Conservation (phyloP, 2,797 vertebrate species). For the Diglossa cyanea region DNA sequence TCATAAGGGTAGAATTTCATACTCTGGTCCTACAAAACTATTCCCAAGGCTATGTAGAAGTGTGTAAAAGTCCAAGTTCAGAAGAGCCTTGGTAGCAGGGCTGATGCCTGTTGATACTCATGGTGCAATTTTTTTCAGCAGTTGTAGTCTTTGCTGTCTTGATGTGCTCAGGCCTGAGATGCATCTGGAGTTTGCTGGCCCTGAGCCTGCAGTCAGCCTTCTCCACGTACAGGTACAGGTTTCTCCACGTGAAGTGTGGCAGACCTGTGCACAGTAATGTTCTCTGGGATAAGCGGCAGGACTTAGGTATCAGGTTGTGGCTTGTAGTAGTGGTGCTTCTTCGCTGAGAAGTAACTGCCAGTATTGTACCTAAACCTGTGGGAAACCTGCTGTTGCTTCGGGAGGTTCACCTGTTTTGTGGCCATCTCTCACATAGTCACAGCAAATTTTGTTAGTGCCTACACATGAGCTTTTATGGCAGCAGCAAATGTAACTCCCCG, state of each 20-base stretch:
- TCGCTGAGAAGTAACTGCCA: not conserved
- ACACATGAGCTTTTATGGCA: not conserved
- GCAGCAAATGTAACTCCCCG: not conserved
- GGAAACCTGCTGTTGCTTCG: not conserved
- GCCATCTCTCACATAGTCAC: accelerated
- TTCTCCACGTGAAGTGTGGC: not conserved
- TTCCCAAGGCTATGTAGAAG: not conserved
- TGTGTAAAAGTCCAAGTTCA: not conserved
- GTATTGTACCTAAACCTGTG: not conserved
- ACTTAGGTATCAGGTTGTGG: not conserved
- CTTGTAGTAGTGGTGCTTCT: not conserved
- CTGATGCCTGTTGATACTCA: not conserved
- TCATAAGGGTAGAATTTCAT: not conserved
- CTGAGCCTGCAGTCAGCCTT: not conserved
- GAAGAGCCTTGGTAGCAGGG: not conserved
- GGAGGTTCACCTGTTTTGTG: not conserved
- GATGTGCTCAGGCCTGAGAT: not conserved
- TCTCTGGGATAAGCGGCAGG: not conserved
- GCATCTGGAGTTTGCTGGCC: not conserved
- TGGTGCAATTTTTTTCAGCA: not conserved
- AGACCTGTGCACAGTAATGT: not conserved
- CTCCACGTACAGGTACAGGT: not conserved
- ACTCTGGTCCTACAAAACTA: not conserved
- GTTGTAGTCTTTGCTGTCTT: not conserved
- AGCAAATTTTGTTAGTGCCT: not conserved